Base-by-base conservation (phyloP, 1,140 invertebrate genomes). In the Arctopsyche grandis region DNA sequence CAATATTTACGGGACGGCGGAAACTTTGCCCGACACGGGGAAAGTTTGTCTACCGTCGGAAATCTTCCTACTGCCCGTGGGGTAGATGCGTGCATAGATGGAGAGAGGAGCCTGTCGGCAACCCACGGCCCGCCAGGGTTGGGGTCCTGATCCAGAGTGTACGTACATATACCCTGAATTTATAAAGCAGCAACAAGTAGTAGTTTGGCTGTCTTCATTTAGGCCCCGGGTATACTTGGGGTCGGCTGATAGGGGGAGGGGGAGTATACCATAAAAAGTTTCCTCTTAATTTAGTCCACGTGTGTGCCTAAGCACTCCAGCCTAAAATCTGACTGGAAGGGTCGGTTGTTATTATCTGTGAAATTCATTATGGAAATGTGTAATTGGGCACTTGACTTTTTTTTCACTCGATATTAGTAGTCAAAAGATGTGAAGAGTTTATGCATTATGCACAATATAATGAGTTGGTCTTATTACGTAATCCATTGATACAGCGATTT, bases 1-100 rank as follows among this genome's bases (percentile, higher is more conserved):
- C 58, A 76, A 76, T 76, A 76, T 76, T 76, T 76, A 76, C 74
- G 74, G 74, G 74, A 76, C 58, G 52, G 29, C 16, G 56, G 22
- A 76, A 76, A 76, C 56, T 76, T 76, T 66, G 56, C 46, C 43
- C 26, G 43, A 60, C 58, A 63, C 74, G 74, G 58, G 12, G 22
- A 76, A 76, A 76, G 74, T 76, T 76, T 76, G 58, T 76, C 74
- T 66, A 76, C 26, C 46, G 58, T 66, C 21, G 26, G 43, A 76
- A 63, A 76, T 76, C 74, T 76, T 76, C 19, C 46, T 29, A 9
- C 22, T 24, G 56, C 16, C 21, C 12, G 48, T n/a, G 16, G 12
- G 48, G 29, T 38, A 52, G 56, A 1, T 60, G 56, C 9, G n/a
- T n/a, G n/a, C n/a, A n/a, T n/a, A 21, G 56, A 21, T 1, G 1